These are phyloP conservation scores for Enteromius paludinosus DNA, from an alignment of 2,797 vertebrate genomes.

Conservation along the genomic window DNA sequence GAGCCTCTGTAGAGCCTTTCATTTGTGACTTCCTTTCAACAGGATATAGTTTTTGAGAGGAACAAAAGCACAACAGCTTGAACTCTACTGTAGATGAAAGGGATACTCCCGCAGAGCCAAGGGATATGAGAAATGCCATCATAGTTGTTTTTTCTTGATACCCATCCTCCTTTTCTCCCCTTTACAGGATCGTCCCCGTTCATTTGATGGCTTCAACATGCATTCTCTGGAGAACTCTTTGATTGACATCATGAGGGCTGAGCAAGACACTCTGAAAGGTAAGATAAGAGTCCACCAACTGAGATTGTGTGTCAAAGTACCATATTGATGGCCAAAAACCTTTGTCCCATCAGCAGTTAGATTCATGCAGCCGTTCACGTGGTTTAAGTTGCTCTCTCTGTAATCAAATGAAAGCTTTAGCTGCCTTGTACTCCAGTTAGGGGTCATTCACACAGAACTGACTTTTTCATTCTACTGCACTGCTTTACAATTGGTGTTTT, in stretches of 20 bases:
- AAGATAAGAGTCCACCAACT: constrained; percentile 52
- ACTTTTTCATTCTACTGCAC: background rate
- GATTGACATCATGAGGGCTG: constrained; percentile 99
- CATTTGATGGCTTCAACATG: constrained; percentile 95
- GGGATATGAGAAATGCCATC: constrained; percentile 39
- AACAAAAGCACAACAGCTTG: constrained; percentile 27
- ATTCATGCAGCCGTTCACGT: background rate
- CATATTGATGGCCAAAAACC: constrained; percentile 18
- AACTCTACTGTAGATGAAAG: constrained; percentile 38
- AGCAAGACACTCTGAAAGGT: constrained; percentile 99
- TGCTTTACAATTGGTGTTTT: constrained; percentile 3
- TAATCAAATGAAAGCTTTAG: constrained; percentile 2
- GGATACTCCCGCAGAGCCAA: constrained; percentile 33
- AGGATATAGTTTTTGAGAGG: constrained; percentile 25
- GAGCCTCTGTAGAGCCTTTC: constrained; percentile 3
- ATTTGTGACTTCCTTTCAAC: constrained; percentile 14
- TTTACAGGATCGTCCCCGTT: constrained; percentile 73
- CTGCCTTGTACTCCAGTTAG: background rate
- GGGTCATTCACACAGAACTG: background rate
- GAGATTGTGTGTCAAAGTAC: constrained; percentile 32
- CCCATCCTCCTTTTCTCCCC: constrained; percentile 10
- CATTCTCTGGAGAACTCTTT: constrained; percentile 98
- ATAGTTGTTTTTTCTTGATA: constrained; percentile 34
- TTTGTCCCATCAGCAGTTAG: constrained; percentile 15
- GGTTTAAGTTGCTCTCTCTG: background rate